Conservation (phyloP, 2,888 invertebrate genomes). For the Melanargia galathea region DNA sequence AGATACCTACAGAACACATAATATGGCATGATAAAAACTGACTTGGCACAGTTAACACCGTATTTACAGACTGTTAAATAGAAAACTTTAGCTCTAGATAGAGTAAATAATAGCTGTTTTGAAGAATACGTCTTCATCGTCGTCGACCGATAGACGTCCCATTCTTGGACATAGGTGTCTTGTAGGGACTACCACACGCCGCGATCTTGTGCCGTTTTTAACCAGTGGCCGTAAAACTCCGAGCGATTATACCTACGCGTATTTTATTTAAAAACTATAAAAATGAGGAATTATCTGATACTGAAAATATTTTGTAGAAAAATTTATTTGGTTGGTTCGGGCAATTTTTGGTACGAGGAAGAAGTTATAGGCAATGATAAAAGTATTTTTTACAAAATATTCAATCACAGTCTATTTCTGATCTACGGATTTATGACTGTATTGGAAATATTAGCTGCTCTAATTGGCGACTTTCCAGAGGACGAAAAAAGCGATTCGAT, state of each 20-base stretch:
- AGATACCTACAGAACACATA: not conserved
- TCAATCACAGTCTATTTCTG: constrained; percentile 51
- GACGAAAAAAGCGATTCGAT: constrained; percentile 68
- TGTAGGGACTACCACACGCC: no score
- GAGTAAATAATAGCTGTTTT: no score
- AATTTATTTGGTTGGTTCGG: constrained; percentile 63
- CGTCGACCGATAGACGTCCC: no score
- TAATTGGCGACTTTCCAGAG: constrained; percentile 62
- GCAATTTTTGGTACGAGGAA: constrained; percentile 70
- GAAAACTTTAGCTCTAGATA: constrained; percentile 1
- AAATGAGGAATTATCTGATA: constrained; percentile 64
- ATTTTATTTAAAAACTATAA: not conserved
- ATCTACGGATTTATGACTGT: constrained; percentile 62
- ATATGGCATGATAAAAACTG: not conserved
- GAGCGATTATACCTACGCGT: no score
- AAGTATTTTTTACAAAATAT: constrained; percentile 55
- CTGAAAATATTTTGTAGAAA: constrained; percentile 57
- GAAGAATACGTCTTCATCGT: no score
- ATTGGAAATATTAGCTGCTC: constrained; percentile 66
- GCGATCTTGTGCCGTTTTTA: no score
- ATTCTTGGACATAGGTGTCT: no score
- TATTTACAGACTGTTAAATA: not conserved
- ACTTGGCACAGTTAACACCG: not conserved
- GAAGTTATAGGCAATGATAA: constrained; percentile 57
- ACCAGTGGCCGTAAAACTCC: no score